Conservation (phyloP, 2,113 vertebrate genomes). For the Elaphurus davidianus region DNA sequence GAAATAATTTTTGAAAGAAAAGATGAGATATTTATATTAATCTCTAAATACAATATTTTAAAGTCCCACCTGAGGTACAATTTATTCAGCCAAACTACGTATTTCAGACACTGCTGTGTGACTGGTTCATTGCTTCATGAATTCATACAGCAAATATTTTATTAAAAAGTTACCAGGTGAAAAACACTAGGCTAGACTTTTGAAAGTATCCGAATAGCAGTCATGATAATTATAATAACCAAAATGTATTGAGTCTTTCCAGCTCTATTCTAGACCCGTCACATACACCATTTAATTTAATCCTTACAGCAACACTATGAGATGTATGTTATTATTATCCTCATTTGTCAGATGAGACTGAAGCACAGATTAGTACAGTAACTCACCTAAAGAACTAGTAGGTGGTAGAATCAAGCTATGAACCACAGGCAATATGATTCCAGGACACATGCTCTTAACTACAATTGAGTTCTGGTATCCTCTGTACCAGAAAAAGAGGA, state of each 20-base stretch:
- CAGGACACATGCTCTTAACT: not conserved
- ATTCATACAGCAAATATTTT: not conserved
- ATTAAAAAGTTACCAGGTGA: not conserved
- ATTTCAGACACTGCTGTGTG: not conserved
- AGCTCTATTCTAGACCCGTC: not conserved
- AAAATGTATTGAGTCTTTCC: not conserved
- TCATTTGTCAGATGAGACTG: not conserved
- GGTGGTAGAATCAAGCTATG: not conserved
- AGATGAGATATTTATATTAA: not conserved
- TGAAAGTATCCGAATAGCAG: not conserved
- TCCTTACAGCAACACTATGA: not conserved
- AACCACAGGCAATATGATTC: not conserved
- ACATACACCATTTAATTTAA: not conserved
- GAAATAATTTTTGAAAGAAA: conserved; percentile 20
- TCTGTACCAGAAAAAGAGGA: not conserved
- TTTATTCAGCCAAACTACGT: not conserved
- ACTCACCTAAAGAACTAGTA: not conserved
- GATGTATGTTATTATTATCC: not conserved
- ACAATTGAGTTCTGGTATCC: not conserved
- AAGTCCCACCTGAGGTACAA: not conserved
- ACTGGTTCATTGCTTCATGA: not conserved
- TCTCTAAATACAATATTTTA: not conserved
- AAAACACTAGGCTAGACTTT: not conserved
- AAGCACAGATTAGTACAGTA: not conserved
- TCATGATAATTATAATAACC: not conserved